These are phyloP conservation scores for Chaenogobius annularis DNA, from an alignment of 2,113 vertebrate genomes.

Conservation along the genomic window DNA sequence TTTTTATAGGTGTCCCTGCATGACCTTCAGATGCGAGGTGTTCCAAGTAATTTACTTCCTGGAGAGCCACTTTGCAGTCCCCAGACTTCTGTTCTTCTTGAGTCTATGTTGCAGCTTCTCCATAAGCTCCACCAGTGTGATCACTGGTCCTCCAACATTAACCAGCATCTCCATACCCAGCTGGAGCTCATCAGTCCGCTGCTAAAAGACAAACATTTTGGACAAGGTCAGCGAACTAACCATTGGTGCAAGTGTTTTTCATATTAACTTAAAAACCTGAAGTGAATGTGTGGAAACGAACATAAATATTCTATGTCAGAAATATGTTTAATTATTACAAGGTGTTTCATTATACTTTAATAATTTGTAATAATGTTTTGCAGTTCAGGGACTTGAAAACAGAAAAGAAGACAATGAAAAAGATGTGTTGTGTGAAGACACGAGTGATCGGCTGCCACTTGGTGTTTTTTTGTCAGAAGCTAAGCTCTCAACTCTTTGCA, in stretches of 20 bases:
- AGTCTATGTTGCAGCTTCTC: conserved; percentile 78
- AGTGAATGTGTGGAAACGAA: too few relatives aligned
- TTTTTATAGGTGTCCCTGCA: conserved; percentile 73
- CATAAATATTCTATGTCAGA: too few relatives aligned
- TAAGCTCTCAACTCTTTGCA: conserved; percentile 74
- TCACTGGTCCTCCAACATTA: conserved; percentile 74
- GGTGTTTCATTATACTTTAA: not conserved
- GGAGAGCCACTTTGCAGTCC: conserved; percentile 82
- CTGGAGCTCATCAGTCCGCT: conserved; percentile 77
- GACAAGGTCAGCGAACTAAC: conserved; percentile 53
- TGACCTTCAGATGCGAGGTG: conserved; percentile 81
- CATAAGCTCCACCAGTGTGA: conserved; percentile 73
- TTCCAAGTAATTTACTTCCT: conserved; percentile 78
- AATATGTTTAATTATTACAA: too few relatives aligned
- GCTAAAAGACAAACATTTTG: conserved; percentile 68
- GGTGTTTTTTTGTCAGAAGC: conserved; percentile 68
- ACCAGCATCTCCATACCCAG: conserved; percentile 72
- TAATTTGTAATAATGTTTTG: not conserved
- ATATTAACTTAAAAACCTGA: not conserved
- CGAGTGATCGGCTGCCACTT: conserved; percentile 38
- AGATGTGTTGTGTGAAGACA: conserved; percentile 26
- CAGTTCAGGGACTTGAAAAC: conserved; percentile 39
- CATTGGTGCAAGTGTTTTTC: not conserved
- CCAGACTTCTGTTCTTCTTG: conserved; percentile 72
- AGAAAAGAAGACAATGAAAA: conserved; percentile 38